A percentile compares a stretch with the other conserved stretches of the same genome.
These are phyloP conservation scores for Naso thynnoides DNA, from an alignment of 2,797 vertebrate genomes.

Conservation along the genomic window DNA sequence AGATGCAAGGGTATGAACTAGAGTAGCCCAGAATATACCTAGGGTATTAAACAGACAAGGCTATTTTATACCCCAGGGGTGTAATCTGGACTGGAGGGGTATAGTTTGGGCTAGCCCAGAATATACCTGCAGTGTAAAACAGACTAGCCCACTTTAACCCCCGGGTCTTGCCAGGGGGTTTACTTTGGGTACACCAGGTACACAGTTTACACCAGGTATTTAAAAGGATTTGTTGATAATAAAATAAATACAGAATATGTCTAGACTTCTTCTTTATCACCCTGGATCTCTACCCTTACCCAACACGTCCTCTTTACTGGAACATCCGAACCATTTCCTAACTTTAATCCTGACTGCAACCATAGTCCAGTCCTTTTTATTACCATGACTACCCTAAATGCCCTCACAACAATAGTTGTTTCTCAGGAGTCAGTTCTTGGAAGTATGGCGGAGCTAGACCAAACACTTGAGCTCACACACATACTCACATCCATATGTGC, in stretches of 20 bases:
- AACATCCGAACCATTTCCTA: not conserved
- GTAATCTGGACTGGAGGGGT: no score
- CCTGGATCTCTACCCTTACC: no score
- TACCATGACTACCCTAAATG: not conserved
- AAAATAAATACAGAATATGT: not conserved
- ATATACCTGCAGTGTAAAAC: no score
- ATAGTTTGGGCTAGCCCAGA: no score
- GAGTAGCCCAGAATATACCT: no score
- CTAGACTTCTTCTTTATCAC: not conserved
- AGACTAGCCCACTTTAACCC: no score
- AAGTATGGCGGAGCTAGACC: not conserved
- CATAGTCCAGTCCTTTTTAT: not conserved
- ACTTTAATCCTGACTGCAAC: not conserved
- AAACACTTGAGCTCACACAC: constrained; percentile 13
- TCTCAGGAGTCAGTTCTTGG: constrained; percentile 14
- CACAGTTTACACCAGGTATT: no score
- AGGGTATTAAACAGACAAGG: no score
- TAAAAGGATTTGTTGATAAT: not conserved
- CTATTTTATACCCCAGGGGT: no score
- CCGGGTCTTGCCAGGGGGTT: no score
- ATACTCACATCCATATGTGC: constrained; percentile 33
- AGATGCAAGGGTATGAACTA: no score
- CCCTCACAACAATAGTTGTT: not conserved
- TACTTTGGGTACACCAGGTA: no score
- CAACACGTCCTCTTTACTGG: not conserved